These are phyloP conservation scores for Rhineura floridana DNA, from an alignment of 2,113 vertebrate species.

Conservation along the genomic window DNA sequence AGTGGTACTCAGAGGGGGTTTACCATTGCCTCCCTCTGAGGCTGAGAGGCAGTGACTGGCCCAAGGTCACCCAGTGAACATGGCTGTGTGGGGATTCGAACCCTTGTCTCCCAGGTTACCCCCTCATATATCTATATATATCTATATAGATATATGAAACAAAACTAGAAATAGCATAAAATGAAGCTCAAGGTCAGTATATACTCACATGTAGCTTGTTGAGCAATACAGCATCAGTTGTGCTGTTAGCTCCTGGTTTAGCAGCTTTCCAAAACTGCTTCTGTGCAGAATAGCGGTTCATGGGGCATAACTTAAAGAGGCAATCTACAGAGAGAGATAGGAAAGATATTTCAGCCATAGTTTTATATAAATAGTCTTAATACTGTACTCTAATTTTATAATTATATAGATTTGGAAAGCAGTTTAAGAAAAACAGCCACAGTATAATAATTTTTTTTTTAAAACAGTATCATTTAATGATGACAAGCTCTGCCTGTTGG, in stretches of 20 bases:
- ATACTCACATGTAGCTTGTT: constrained; percentile 93
- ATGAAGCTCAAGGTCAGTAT: rapidly evolving
- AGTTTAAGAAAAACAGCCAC: constrained; percentile 45
- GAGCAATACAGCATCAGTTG: constrained; percentile 92
- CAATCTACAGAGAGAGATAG: constrained; percentile 81
- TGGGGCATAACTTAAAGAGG: constrained; percentile 97
- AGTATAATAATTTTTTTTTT: background rate
- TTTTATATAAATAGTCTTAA: background rate
- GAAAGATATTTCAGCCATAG: background rate
- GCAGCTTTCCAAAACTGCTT: constrained; percentile 99
- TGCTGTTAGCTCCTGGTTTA: constrained; percentile 94
- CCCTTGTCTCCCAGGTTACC: too few species aligned
- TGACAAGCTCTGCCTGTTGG: background rate
- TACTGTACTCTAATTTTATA: constrained; percentile 10
- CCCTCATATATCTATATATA: too few species aligned
- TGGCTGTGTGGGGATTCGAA: too few species aligned
- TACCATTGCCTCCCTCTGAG: too few species aligned
- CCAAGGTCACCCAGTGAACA: too few species aligned
- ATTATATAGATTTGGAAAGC: constrained; percentile 37
- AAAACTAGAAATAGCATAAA: background rate
- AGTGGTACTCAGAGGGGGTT: too few species aligned
- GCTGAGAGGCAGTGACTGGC: too few species aligned
- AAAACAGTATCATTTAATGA: background rate
- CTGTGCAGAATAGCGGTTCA: constrained; percentile 98
- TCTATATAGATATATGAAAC: background rate